phyloP scores from a whole-genome alignment of 53 echinoderm and acorn worm genomes.

The Holothuria leucospilota region DNA sequence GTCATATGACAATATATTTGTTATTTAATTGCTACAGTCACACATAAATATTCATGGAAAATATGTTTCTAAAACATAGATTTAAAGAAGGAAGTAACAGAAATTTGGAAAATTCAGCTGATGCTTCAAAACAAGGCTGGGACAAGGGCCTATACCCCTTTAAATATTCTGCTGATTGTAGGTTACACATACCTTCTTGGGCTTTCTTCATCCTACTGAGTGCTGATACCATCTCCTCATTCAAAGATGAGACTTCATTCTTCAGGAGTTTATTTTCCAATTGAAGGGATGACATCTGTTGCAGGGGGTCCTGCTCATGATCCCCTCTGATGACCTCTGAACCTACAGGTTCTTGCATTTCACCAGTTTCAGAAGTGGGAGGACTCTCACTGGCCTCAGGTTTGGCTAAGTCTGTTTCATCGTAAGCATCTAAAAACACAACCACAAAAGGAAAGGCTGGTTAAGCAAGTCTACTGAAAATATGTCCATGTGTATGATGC shows the following conservation, averaged over 20 bases:
- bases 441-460: neutral
- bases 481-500: too few species aligned
- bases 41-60: too few species aligned
- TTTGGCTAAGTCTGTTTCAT: conserved; percentile 39
- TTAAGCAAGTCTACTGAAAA: neutral
- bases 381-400: conserved; percentile 29
- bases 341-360: neutral
- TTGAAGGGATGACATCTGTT: conserved; percentile 91
- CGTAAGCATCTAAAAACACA: neutral
- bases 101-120: too few species aligned
- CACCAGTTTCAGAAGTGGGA: neutral
- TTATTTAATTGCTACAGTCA: too few species aligned
- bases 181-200: conserved; percentile 63
- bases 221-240: conserved; percentile 93
- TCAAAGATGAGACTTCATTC: conserved; percentile 92
- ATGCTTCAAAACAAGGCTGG: too few species aligned
- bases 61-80: too few species aligned
- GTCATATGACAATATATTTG: too few species aligned
- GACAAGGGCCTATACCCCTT: too few species aligned
- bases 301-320: conserved; percentile 58
- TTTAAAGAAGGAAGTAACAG: too few species aligned
- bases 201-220: conserved; percentile 83
- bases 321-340: conserved; percentile 58
- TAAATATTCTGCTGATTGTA: too few species aligned
- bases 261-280: conserved; percentile 93